Evolutionary conservation across 1,140 invertebrate species (phyloP).

Genomic region (Drosophila persimilis): DNA sequence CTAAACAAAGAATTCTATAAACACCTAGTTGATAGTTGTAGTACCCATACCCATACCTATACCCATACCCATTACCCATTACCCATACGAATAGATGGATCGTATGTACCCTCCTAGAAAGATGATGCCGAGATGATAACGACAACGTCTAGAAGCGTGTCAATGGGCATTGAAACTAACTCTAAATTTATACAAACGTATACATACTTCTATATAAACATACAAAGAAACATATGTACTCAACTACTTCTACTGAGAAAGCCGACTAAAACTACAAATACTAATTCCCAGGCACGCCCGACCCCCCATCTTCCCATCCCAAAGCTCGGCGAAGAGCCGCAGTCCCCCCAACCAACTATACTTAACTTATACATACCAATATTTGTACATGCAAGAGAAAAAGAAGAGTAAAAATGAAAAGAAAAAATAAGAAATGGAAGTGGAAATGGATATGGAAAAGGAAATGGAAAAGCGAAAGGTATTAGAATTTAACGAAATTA

Average conservation of each 20-base stretch:
- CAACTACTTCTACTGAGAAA: constrained; percentile 53
- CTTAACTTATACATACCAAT: constrained; percentile 73
- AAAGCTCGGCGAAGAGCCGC: not conserved
- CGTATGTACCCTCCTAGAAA: too few relatives aligned
- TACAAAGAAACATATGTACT: constrained; percentile 42
- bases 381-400: constrained; percentile 69
- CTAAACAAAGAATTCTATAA: constrained; percentile 18
- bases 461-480: constrained; percentile 5
- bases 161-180: constrained; percentile 17
- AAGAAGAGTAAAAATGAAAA: not conserved
- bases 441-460: too few relatives aligned
- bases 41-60: constrained; percentile 7
- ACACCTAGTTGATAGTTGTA: constrained; percentile 24
- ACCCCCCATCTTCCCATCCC: not conserved
- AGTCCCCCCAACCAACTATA: constrained; percentile 15
- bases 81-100: constrained; percentile 21
- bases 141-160: constrained; percentile 20
- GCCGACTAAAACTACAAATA: constrained; percentile 45
- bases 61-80: not conserved
- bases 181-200: constrained; percentile 63
- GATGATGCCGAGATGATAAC: not conserved
- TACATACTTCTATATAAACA: constrained; percentile 68
- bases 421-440: constrained; percentile 3
- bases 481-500: constrained; percentile 27
- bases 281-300: constrained; percentile 13